Conservation (phyloP, 2,797 vertebrate species). For the Knipowitschia caucasica region DNA sequence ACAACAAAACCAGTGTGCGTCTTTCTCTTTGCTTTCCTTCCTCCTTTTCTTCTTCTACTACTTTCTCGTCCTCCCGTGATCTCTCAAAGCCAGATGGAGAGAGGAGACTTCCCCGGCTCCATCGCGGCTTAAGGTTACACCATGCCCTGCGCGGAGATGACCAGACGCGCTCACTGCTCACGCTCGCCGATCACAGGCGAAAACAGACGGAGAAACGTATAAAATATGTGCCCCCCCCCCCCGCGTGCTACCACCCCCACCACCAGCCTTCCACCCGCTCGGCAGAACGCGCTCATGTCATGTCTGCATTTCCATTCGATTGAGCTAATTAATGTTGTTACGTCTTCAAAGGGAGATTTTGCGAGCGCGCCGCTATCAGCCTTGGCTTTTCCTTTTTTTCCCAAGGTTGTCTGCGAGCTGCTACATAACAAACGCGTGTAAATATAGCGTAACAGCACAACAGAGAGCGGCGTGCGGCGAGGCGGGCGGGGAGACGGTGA, state of each 20-base stretch:
- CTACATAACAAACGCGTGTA: constrained; percentile 63
- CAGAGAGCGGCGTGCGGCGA: constrained; percentile 60
- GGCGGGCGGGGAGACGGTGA: constrained; percentile 55
- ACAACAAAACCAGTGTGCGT: constrained; percentile 51
- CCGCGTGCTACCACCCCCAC: constrained; percentile 29
- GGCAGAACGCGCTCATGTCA: constrained; percentile 43
- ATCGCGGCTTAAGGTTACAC: constrained; percentile 69
- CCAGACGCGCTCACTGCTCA: constrained; percentile 61
- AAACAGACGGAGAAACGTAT: constrained; percentile 58
- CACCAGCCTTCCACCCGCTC: constrained; percentile 38
- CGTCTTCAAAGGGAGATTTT: constrained; percentile 71
- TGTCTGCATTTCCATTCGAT: constrained; percentile 56
- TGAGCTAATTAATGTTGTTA: constrained; percentile 68
- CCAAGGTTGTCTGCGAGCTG: constrained; percentile 67
- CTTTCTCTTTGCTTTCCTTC: constrained; percentile 60
- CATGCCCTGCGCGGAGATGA: constrained; percentile 67
- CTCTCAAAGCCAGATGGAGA: constrained; percentile 74
- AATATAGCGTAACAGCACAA: constrained; percentile 69
- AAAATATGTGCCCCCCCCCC: constrained; percentile 32
- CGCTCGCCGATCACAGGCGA: constrained; percentile 52
- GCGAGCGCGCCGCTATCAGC: constrained; percentile 56
- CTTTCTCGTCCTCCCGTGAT: constrained; percentile 51
- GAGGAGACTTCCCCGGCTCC: constrained; percentile 68
- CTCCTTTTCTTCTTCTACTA: constrained; percentile 55
- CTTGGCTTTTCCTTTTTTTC: constrained; percentile 63